Evolutionary conservation across 1,140 invertebrate species (phyloP).

Genomic region (Drosophila aff.): DNA sequence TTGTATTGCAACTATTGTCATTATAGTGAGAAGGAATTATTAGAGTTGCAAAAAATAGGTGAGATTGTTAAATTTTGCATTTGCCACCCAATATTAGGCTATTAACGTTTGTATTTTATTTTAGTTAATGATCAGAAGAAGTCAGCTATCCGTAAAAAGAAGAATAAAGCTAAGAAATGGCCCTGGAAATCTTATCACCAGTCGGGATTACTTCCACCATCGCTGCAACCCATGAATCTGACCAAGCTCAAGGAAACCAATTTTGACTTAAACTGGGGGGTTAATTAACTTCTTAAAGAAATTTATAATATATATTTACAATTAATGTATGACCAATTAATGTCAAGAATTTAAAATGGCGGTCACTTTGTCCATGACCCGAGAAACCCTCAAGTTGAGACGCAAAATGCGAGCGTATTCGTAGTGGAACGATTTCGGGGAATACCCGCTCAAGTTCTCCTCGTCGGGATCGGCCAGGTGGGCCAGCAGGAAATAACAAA

Average conservation of each 20-base stretch:
- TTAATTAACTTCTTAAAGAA: conserved; percentile 11
- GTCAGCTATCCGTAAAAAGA: conserved; percentile 1
- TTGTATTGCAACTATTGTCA: conserved; percentile 69
- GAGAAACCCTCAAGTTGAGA: conserved; percentile 68
- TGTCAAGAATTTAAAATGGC: conserved; percentile 50
- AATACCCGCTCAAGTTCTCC: conserved; percentile 70
- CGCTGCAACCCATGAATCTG: conserved; percentile 46
- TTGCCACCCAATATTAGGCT: not conserved
- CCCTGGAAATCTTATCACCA: conserved; percentile 11
- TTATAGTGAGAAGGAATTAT: conserved; percentile 57
- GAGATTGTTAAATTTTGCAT: not conserved
- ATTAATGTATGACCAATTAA: conserved; percentile 15
- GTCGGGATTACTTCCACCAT: conserved; percentile 54
- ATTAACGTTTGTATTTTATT: not conserved
- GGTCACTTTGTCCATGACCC: conserved; percentile 72
- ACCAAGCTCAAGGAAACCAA: conserved; percentile 35
- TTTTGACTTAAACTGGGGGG: conserved; percentile 53
- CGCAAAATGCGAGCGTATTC: conserved; percentile 71
- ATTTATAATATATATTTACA: conserved; percentile 8
- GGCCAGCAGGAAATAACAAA: conserved; percentile 78
- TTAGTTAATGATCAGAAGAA: conserved; percentile 26
- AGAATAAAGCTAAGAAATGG: conserved; percentile 16
- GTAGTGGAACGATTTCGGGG: conserved; percentile 70
- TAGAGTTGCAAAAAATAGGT: conserved; percentile 65
- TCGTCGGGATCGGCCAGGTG: conserved; percentile 71